These are phyloP conservation scores for Harpalus rufipes DNA, from an alignment of 2,888 invertebrate species.

Conservation along the genomic window DNA sequence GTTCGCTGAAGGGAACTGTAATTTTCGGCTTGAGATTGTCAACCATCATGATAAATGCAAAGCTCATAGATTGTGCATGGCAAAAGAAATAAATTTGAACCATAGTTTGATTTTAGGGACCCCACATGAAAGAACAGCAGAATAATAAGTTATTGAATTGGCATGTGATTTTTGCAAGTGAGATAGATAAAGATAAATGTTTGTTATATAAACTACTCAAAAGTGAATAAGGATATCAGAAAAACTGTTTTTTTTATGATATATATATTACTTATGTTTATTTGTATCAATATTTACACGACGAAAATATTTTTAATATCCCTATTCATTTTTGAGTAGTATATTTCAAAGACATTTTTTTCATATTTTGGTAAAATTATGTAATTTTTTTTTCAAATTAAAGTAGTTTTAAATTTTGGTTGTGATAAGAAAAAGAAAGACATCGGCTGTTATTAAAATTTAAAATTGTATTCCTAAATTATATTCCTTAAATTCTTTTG, in stretches of 20 bases:
- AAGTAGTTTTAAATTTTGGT: conserved; percentile 5
- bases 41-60: conserved; percentile 90
- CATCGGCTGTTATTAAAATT: conserved; percentile 4
- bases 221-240: too few species aligned
- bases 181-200: conserved; percentile 43
- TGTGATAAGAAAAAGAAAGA: conserved; percentile 2
- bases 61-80: conserved; percentile 84
- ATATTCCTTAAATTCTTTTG: not conserved
- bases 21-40: conserved; percentile 87
- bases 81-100: conserved; percentile 76
- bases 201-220: too few species aligned
- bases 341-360: not conserved
- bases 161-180: conserved; percentile 51
- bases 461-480: conserved; percentile 4
- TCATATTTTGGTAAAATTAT: not conserved
- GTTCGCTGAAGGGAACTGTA: conserved; percentile 88
- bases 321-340: too few species aligned
- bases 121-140: conserved; percentile 33
- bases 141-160: conserved; percentile 42
- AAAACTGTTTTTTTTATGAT: too few species aligned
- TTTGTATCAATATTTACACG: too few species aligned
- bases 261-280: too few species aligned
- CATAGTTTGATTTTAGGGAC: not conserved
- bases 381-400: not conserved
- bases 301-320: too few species aligned